These are phyloP conservation scores for Protophormia terraenovae DNA, from an alignment of 2,888 invertebrate species.

Conservation along the genomic window DNA sequence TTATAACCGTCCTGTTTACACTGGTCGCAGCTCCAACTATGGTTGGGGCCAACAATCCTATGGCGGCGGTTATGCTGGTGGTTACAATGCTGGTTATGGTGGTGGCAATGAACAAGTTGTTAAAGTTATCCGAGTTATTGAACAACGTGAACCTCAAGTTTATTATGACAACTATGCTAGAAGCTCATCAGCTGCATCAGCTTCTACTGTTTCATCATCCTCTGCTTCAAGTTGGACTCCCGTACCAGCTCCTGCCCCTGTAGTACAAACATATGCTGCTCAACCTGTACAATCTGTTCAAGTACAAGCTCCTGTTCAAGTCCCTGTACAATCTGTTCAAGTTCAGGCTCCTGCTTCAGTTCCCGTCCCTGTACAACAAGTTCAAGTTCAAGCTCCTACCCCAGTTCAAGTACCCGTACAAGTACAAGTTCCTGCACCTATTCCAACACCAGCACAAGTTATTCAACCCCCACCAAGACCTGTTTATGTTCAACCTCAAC, in stretches of 20 bases:
- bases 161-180: constrained; percentile 41
- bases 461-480: constrained; percentile 54
- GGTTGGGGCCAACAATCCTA: constrained; percentile 65
- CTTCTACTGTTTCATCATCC: constrained; percentile 52
- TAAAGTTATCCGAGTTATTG: constrained; percentile 69
- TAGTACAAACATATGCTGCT: constrained; percentile 26
- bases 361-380: constrained; percentile 38
- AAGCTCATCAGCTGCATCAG: constrained; percentile 23
- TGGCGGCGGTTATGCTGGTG: constrained; percentile 52
- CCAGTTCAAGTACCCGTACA: not conserved
- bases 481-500: constrained; percentile 59
- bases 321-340: not conserved
- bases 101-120: constrained; percentile 50
- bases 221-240: constrained; percentile 55
- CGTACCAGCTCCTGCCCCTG: constrained; percentile 29
- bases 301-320: constrained; percentile 21
- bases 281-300: constrained; percentile 21
- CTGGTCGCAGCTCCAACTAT: constrained; percentile 43
- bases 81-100: constrained; percentile 36
- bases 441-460: not conserved
- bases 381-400: constrained; percentile 24
- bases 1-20: constrained; percentile 60
- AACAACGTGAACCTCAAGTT: constrained; percentile 53
- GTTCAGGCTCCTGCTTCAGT: constrained; percentile 15
- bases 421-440: constrained; percentile 4